Evolutionary conservation across 2,888 invertebrate genomes (phyloP).

Genomic region (Drosophila quasianomalipes): DNA sequence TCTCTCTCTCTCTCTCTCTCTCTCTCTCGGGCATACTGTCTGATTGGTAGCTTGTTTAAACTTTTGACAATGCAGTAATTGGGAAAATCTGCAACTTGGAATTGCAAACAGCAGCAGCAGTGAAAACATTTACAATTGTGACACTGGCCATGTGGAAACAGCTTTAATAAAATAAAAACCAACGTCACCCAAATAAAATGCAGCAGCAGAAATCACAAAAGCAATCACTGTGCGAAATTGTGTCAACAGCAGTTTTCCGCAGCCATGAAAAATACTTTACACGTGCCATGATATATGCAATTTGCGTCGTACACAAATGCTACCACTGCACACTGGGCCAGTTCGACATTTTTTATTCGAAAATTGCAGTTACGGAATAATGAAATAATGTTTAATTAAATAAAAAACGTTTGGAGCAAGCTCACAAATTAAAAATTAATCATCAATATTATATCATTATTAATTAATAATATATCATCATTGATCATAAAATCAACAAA

Average conservation of each 20-base stretch:
- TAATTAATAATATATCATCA: too few relatives aligned
- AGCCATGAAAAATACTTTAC: constrained; percentile 38
- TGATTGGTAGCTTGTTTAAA: constrained; percentile 52
- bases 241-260: constrained; percentile 67
- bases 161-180: constrained; percentile 50
- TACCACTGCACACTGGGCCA: constrained; percentile 1
- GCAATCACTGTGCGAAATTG: constrained; percentile 62
- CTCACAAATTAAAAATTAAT: not conserved
- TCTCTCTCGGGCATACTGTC: not conserved
- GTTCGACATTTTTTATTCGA: not conserved
- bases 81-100: constrained; percentile 22
- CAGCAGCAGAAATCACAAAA: constrained; percentile 46
- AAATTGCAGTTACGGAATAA: not conserved
- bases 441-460: too few relatives aligned
- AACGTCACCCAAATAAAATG: constrained; percentile 69
- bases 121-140: constrained; percentile 22
- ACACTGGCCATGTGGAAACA: constrained; percentile 53
- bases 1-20: not conserved
- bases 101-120: constrained; percentile 11
- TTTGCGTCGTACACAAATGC: constrained; percentile 9
- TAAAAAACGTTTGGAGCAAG: not conserved
- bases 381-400: not conserved
- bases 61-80: constrained; percentile 55
- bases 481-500: not conserved
- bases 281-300: constrained; percentile 36